Conservation (phyloP, 1,140 invertebrate species). For the Macrotrachela quadricornifera region DNA sequence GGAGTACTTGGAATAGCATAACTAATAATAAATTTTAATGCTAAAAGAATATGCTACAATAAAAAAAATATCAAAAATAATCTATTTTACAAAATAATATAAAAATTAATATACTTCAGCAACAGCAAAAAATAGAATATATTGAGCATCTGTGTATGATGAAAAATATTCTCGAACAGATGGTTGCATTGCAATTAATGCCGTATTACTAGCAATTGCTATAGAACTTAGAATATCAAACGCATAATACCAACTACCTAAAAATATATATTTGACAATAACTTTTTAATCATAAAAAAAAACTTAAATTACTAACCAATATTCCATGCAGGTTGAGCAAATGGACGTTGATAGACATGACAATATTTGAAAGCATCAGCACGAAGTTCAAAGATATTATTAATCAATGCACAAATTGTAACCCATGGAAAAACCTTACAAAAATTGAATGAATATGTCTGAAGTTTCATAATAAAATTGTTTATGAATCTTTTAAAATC, state of each 20-base stretch:
- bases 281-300: no score
- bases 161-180: constrained; percentile 40
- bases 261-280: no score
- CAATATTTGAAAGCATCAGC: constrained; percentile 87
- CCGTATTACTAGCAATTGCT: constrained; percentile 74
- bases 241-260: constrained; percentile 56
- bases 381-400: constrained; percentile 55
- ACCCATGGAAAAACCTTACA: constrained; percentile 88
- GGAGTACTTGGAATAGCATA: background rate
- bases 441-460: no score
- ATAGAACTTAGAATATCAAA: constrained; percentile 76
- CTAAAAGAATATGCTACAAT: no score
- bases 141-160: constrained; percentile 16
- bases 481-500: no score
- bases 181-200: constrained; percentile 69
- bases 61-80: no score
- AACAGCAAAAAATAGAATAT: constrained; percentile 43
- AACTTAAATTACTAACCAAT: no score
- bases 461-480: no score
- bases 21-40: no score
- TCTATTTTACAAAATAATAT: no score
- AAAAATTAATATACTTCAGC: constrained; percentile 33
- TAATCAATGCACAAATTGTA: constrained; percentile 69
- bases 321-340: constrained; percentile 70
- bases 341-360: constrained; percentile 73